Conservation (phyloP, 2,113 vertebrate species). For the Lucifuga dentata region DNA sequence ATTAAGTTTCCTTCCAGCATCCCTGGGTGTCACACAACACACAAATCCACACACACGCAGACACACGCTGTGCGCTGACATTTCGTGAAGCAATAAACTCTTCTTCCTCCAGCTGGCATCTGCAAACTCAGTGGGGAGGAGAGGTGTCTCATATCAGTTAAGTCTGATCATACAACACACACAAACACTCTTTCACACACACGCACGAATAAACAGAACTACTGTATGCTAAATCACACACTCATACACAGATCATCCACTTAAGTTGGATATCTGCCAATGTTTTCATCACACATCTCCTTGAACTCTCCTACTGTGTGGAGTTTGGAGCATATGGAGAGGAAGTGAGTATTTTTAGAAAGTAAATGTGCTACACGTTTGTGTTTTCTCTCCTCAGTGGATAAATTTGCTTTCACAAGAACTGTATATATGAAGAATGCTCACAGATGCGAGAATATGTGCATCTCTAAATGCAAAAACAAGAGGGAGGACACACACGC, state of each 20-base stretch:
- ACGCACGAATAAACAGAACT: constrained; percentile 7
- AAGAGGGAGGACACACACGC: constrained; percentile 18
- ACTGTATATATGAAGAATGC: constrained; percentile 50
- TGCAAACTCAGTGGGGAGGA: constrained; percentile 70
- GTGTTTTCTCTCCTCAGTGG: constrained; percentile 55
- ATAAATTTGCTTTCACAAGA: constrained; percentile 51
- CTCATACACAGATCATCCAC: constrained; percentile 17
- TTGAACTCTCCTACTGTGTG: constrained; percentile 56
- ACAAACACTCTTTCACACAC: constrained; percentile 15
- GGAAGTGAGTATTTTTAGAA: constrained; percentile 66
- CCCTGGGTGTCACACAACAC: constrained; percentile 32
- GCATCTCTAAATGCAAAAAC: constrained; percentile 41
- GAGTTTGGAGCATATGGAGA: constrained; percentile 37
- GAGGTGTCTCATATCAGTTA: constrained; percentile 62
- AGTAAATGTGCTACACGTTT: constrained; percentile 49
- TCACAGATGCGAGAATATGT: constrained; percentile 52
- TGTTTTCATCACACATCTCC: constrained; percentile 65
- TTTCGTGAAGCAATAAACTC: constrained; percentile 73
- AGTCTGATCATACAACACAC: constrained; percentile 42
- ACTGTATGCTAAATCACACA: constrained; percentile 25
- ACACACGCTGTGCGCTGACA: constrained; percentile 67
- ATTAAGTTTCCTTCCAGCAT: constrained; percentile 57
- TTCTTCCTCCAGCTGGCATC: constrained; percentile 75
- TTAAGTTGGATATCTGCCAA: constrained; percentile 51
- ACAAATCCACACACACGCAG: constrained; percentile 15